Evolutionary conservation across 2,888 invertebrate species (phyloP), one percentile per base, ranked within the genome.

Genomic region (Andrena bicolor): DNA sequence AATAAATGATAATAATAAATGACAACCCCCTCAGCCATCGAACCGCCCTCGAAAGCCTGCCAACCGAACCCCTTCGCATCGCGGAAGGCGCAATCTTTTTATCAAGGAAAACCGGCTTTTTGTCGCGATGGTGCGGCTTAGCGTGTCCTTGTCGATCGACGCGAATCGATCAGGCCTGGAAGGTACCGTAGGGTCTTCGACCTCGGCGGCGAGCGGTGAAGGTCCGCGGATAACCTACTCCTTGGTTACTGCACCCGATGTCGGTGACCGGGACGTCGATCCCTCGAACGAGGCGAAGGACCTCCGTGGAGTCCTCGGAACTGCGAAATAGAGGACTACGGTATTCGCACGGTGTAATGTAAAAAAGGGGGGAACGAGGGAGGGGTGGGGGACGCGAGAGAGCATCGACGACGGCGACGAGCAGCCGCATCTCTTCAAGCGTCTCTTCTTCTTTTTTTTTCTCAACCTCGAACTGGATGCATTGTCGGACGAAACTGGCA

Each of bases 181-280:
- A 82, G 86, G 80, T 85, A 83, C 72, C 84, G 86, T 82, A 88
- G 86, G 88, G 88, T 88, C 88, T 84, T 80, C 87, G 89, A 90
- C 89, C 90, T 89, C 83, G 80, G 26, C 49, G 70, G 74, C 82
- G 78, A 81, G 89, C 90, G 91, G 90, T 88, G 89, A 90, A 91
- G 89, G 89, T 90, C 90, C 90, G 90, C 90, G 87, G 89, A 83
- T 92, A 91, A 92, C 91, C 91, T 90, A 91, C 89, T 91, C 86
- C 84, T 88, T 86, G 87, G 86, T 87, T 85, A 85, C 84, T 85
- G 88, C 87, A 83, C 84, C 76, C 89, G 89, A 90, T 90, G 91
- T 90, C 92, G 92, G 89, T 91, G 90, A 91, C 92, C 92, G 90
- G 90, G 90, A 87, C 89, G 90, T 90, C 89, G 90, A 89, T 91